phyloP scores from a whole-genome alignment of 2,888 invertebrate species.

The Lottia gigantea region DNA sequence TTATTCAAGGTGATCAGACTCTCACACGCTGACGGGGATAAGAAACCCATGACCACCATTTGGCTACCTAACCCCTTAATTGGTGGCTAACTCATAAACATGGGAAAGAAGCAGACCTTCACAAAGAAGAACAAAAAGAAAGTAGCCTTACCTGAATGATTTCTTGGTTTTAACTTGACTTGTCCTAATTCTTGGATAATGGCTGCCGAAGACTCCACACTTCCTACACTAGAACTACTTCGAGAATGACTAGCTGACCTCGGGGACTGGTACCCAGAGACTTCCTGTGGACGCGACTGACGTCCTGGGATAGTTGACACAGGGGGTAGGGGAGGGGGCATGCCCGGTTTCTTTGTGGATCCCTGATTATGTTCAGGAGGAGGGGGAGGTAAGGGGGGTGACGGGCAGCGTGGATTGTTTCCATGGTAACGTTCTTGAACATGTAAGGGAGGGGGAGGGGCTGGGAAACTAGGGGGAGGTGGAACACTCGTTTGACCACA shows the following conservation, averaged over 20 bases:
- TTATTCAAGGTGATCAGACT: too few species aligned
- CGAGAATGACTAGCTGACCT: background rate
- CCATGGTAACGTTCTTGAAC: background rate
- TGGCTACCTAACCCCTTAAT: too few species aligned
- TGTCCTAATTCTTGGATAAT: background rate
- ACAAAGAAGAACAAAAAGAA: too few species aligned
- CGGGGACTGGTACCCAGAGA: background rate
- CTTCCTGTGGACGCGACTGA: background rate
- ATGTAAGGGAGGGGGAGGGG: background rate
- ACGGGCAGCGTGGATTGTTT: background rate
- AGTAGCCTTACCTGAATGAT: background rate
- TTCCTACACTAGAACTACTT: background rate
- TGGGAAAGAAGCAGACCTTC: too few species aligned
- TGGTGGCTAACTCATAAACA: too few species aligned
- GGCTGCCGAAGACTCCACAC: background rate
- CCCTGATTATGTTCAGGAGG: background rate
- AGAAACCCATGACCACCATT: too few species aligned
- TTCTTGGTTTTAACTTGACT: background rate
- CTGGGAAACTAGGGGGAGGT: background rate
- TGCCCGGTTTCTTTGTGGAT: background rate
- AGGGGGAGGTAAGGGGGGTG: constrained; percentile 1
- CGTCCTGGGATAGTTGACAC: background rate
- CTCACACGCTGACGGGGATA: too few species aligned
- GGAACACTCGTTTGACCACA: background rate
- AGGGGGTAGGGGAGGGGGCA: background rate